Conservation (phyloP, 2,797 vertebrate species). For the Peromyscus attwateri region DNA sequence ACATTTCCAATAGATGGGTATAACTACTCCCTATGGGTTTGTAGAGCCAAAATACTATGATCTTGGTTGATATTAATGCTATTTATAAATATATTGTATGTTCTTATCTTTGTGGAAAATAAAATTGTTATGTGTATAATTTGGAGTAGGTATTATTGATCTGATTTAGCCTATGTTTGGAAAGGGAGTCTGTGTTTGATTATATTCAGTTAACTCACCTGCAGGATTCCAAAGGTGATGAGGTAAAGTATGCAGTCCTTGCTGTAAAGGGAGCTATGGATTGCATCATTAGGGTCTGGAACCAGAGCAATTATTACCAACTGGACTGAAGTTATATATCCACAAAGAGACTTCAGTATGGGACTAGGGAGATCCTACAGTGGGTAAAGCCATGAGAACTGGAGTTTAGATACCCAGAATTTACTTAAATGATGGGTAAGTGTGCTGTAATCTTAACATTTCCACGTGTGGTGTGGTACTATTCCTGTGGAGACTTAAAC, state of each 20-base stretch:
- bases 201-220: conserved; percentile 32
- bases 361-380: neutral
- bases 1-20: neutral
- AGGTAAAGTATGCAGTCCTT: conserved; percentile 43
- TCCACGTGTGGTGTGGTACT: neutral
- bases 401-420: neutral
- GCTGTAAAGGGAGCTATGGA: neutral
- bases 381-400: neutral
- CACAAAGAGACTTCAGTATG: neutral
- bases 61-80: conserved; percentile 48
- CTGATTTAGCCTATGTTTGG: conserved; percentile 25
- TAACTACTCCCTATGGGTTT: conserved; percentile 47
- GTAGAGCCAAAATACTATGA: conserved; percentile 1
- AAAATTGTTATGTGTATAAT: conserved; percentile 21
- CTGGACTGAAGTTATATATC: neutral
- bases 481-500: neutral
- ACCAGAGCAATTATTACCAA: neutral
- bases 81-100: conserved; percentile 57
- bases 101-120: conserved; percentile 45
- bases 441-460: neutral
- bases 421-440: neutral
- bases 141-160: conserved; percentile 36
- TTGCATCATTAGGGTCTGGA: neutral
- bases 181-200: conserved; percentile 43
- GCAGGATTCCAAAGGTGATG: conserved; percentile 24